Conservation (phyloP, 2,797 vertebrate species). For the Fringilla coelebs region DNA sequence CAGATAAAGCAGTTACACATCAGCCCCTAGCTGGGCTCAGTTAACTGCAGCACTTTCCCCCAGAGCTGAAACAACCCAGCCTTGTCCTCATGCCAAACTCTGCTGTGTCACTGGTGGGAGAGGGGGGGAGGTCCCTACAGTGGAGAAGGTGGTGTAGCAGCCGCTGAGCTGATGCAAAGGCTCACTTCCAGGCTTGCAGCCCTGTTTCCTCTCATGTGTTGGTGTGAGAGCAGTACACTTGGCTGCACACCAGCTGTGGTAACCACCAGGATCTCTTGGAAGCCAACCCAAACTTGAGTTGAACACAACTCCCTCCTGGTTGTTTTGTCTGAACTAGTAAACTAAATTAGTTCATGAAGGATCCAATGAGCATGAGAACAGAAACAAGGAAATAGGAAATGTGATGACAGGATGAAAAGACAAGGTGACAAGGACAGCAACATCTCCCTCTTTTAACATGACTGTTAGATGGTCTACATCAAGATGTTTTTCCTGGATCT, state of each 20-base stretch:
- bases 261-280: neutral
- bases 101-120: neutral
- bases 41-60: neutral
- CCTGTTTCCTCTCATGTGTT: accelerated
- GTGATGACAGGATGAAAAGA: neutral
- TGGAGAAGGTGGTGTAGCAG: neutral
- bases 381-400: neutral
- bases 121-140: neutral
- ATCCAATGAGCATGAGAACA: neutral
- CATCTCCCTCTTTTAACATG: neutral
- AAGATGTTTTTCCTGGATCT: neutral
- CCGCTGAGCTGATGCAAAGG: neutral
- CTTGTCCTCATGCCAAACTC: neutral
- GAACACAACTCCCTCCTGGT: neutral
- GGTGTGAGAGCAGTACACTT: neutral
- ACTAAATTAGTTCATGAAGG: neutral
- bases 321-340: neutral
- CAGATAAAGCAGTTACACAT: neutral
- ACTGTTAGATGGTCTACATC: neutral
- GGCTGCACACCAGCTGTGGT: neutral
- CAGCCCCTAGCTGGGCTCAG: neutral
- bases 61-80: neutral
- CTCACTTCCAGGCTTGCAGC: neutral
- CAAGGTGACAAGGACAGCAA: neutral
- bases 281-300: neutral